Evolutionary conservation across 2,113 vertebrate species (phyloP).

Genomic region (Carollia perspicillata): DNA sequence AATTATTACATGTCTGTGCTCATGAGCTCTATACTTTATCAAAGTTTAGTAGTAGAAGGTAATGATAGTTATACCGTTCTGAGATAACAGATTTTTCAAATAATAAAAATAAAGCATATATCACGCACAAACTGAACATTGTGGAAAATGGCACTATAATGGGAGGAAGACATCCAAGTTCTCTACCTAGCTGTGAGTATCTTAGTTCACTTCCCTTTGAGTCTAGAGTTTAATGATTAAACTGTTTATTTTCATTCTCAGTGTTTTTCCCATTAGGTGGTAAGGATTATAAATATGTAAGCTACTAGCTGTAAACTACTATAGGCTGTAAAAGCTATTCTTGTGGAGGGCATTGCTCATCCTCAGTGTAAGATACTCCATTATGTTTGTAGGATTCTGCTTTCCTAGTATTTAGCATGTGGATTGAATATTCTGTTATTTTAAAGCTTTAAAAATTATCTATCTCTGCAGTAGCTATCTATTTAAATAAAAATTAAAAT

Average conservation of each 20-base stretch:
- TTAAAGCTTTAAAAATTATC: constrained; percentile 30
- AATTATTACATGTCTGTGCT: background rate
- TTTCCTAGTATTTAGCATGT: background rate
- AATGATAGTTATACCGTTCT: background rate
- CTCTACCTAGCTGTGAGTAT: background rate
- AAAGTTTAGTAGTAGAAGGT: constrained; percentile 15
- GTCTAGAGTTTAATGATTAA: background rate
- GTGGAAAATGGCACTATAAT: background rate
- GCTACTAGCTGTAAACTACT: background rate
- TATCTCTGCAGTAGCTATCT: background rate
- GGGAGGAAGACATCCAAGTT: background rate
- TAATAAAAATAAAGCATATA: constrained; percentile 32
- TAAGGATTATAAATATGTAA: background rate
- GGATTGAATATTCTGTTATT: constrained; percentile 1
- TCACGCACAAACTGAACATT: background rate
- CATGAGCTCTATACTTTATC: background rate
- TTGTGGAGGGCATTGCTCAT: background rate
- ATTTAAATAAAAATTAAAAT: constrained; percentile 27
- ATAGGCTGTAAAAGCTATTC: constrained; percentile 15
- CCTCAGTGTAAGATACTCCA: background rate
- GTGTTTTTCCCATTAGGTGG: background rate
- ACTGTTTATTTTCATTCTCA: constrained; percentile 24
- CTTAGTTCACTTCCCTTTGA: background rate
- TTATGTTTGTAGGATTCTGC: constrained; percentile 3
- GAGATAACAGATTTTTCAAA: background rate